Base-by-base conservation (phyloP, 2,797 vertebrate species). In the Tokudaia muenninki region DNA sequence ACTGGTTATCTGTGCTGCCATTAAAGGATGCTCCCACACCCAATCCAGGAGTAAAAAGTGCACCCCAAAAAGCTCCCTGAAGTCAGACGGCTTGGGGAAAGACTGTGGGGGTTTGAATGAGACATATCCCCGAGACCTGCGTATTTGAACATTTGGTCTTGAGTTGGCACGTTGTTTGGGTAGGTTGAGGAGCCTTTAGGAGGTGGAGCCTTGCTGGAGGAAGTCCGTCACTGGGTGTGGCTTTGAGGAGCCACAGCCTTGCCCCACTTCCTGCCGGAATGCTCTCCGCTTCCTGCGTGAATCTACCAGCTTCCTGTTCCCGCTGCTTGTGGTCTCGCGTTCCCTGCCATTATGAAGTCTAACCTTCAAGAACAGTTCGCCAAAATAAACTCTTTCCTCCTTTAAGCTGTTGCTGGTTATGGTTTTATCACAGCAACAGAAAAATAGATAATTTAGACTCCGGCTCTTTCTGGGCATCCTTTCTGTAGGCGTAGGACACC, bases 1-100 rank as follows among this genome's bases (percentile, higher is more conserved):
- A 0, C 0, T 4, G 0, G 2, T 63, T 52, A 44, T 52, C 50
- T 29, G 5, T 3, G 57, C 50, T 31, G 37, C 74, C 50, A 29
- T 61, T 29, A 24, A 37, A n/a, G 13, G 57, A 55, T 4, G 17
- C 5, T 12, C 9, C n/a, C 21, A 52, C 14, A 72, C 14, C 3
- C 2, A 65, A 74, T 44, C 61, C 52, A 37, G 52, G 77, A 52
- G 52, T 63, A 29, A 70, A 67, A 12, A 4, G 52, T 24, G 47
- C 7, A 26, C 34, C 67, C 77, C 1, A 0, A 1, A 1, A n/a
- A 87, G 22, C 41, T 88, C 52, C 91, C 78, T 72, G 52, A 47
- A 14, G 8, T 21, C 52, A 34, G 9, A 3, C 16, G 44, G 31
- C 61, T 70, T 92, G 55, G 52, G 6, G 8, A 3, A 82, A 95